Conservation (phyloP, 2,797 vertebrate species). For the Hypotaenidia philippensis region DNA sequence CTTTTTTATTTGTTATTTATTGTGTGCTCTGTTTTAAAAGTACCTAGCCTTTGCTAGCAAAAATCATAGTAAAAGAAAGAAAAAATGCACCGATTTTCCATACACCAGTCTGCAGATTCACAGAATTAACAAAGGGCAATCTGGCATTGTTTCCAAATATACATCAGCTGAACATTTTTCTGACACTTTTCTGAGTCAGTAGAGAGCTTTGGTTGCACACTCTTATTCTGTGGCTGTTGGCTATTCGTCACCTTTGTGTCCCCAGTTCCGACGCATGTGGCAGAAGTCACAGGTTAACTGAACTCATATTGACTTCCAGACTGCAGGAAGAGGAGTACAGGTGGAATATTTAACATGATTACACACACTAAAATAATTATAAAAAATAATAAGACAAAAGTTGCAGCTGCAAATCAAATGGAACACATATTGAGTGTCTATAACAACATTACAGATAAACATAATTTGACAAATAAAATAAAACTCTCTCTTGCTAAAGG, state of each 20-base stretch:
- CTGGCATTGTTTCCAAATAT: neutral
- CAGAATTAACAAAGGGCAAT: neutral
- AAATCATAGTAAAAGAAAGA: neutral
- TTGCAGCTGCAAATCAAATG: neutral
- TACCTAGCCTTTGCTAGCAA: fast-evolving
- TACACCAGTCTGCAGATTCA: neutral
- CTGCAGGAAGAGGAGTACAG: neutral
- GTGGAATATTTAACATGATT: neutral
- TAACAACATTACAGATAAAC: neutral
- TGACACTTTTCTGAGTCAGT: neutral
- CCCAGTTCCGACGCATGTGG: neutral
- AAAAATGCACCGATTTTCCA: fast-evolving
- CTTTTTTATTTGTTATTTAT: neutral
- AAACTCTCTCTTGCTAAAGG: neutral
- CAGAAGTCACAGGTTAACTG: neutral
- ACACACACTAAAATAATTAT: neutral
- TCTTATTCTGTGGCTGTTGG: neutral
- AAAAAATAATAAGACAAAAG: neutral
- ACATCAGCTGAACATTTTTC: neutral
- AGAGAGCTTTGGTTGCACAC: neutral
- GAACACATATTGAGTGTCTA: neutral
- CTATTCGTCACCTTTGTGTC: neutral
- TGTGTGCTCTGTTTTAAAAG: neutral
- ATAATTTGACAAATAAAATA: neutral
- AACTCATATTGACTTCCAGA: neutral